Evolutionary conservation across 2,113 vertebrate species (phyloP), one percentile per base, ranked within the genome.

Genomic region (Protobothrops mucrosquamatus): DNA sequence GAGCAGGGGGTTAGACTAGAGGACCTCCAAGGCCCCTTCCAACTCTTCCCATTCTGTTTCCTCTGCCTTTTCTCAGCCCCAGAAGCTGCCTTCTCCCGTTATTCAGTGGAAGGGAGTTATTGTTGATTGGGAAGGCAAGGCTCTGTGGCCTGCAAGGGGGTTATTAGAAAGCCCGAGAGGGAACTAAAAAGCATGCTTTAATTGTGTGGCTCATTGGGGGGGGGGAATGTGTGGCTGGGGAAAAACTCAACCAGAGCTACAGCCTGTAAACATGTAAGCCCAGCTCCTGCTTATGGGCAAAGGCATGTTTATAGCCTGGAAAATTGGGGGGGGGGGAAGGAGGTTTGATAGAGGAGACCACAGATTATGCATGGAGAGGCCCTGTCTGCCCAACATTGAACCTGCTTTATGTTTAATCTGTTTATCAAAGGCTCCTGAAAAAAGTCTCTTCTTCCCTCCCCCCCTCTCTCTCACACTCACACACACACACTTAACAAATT

Each of bases 211-310:
- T 59, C 56, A 57, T 7, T 20, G 23, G 24, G 24, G 8, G 8
- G 23, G 22, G 2, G 57, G 2, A 26, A 26, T 26, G 59, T 26
- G 59, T 43, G 26, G 3, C 0, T 59, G 95, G 23, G 6, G 1
- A 91, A 89, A 94, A 29, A 57, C n/a, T 46, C 22, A 26, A 4
- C 6, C 1, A 3, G 92, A 92, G 48, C 95, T 86, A 0, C 1
- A 59, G 92, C 1, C 91, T 94, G 95, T 85, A 69, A 94, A 93
- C 92, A 3, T 51, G 34, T 10, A 91, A 95, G 92, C 90, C 26
- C 23, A 29, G 90, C n/a, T 94, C 0, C 85, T 81, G 11, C 46
- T 22, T 1, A 89, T 89, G 92, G 90, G 85, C 87, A 5, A 23
- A 26, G 46, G 1, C 90, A 91, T 92, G 59, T 92, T 24, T 91